Percentiles rank a stretch among this genome's conserved stretches.
Evolutionary conservation across 1,140 invertebrate species (phyloP).

Genomic region (Formica exsecta): DNA sequence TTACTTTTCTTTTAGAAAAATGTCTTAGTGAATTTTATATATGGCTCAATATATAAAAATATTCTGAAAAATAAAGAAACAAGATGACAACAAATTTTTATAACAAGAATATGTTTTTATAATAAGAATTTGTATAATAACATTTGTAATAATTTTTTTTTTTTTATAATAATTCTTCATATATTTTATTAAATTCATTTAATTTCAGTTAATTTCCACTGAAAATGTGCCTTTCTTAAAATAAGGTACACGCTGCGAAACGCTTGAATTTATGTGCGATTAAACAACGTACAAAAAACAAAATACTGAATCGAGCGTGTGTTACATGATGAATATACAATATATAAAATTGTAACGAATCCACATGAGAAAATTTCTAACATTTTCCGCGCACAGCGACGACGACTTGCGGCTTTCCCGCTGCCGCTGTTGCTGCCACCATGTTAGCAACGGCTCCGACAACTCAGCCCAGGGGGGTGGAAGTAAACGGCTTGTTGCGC

Average conservation of each 20-base stretch:
- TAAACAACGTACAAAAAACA: background rate
- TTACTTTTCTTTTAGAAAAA: no score
- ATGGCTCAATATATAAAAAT: background rate
- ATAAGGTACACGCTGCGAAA: background rate
- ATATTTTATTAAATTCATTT: no score
- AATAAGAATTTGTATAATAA: no score
- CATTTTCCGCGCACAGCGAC: conserved; percentile 9
- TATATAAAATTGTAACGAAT: conserved; percentile 72
- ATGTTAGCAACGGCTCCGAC: background rate
- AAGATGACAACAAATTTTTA: background rate
- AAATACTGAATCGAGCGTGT: conserved; percentile 47
- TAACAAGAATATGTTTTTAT: no score
- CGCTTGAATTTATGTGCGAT: conserved; percentile 13
- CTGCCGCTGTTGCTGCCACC: background rate
- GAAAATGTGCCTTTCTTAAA: background rate
- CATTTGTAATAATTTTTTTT: no score
- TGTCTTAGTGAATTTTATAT: no score
- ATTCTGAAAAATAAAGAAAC: background rate
- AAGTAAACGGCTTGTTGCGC: conserved; percentile 75
- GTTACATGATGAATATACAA: conserved; percentile 24
- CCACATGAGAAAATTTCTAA: conserved; percentile 41
- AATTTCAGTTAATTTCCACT: background rate
- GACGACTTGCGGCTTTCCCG: conserved; percentile 13
- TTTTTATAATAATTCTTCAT: no score
- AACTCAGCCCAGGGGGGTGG: background rate